phyloP scores from a whole-genome alignment of 2,888 invertebrate genomes.

The Epsilonema sp. region DNA sequence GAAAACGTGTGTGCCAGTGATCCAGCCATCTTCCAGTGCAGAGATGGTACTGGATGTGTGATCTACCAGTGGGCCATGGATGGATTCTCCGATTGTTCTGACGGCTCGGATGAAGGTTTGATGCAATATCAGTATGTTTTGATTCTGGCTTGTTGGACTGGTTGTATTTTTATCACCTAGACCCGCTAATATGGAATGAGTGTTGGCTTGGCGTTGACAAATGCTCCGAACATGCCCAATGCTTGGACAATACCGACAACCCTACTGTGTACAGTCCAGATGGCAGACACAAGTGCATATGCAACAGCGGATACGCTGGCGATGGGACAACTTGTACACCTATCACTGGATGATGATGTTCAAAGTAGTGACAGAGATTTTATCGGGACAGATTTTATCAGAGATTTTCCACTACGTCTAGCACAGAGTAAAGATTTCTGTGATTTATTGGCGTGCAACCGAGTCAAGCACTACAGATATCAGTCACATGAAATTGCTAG shows the following conservation, averaged over 20 bases:
- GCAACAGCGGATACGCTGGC: not conserved
- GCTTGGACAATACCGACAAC: not conserved
- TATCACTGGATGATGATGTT: too few relatives aligned
- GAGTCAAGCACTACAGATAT: too few relatives aligned
- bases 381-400: too few relatives aligned
- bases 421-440: too few relatives aligned
- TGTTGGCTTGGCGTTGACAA: not conserved
- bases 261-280: not conserved
- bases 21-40: not conserved
- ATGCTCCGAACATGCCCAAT: not conserved
- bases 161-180: too few relatives aligned
- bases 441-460: too few relatives aligned
- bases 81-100: not conserved
- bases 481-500: too few relatives aligned
- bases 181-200: not conserved
- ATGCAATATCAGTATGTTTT: too few relatives aligned
- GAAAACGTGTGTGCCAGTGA: too few relatives aligned
- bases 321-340: not conserved
- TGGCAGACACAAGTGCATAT: not conserved
- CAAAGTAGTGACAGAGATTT: too few relatives aligned
- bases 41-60: not conserved
- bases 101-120: conserved; percentile 1
- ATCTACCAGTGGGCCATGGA: not conserved
- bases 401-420: too few relatives aligned
- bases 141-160: too few relatives aligned